These are phyloP conservation scores for Leptoclinus maculatus DNA, from an alignment of 2,797 vertebrate genomes.

Conservation along the genomic window DNA sequence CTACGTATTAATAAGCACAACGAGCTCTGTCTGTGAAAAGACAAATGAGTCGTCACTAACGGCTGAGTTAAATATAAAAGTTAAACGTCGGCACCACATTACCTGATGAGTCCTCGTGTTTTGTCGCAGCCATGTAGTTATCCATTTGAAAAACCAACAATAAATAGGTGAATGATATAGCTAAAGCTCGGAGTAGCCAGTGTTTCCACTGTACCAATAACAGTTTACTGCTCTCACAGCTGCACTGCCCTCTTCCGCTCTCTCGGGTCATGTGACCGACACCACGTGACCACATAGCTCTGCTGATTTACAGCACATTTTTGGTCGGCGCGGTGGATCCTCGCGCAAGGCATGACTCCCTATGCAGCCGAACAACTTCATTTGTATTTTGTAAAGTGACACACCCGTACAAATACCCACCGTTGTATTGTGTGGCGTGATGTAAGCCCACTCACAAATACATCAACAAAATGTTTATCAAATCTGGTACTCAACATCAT, in stretches of 20 bases:
- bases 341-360: not conserved
- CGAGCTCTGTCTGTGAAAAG: not conserved
- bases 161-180: not conserved
- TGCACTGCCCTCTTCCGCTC: conserved; percentile 30
- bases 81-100: conserved; percentile 23
- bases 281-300: conserved; percentile 45
- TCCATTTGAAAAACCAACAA: conserved; percentile 13
- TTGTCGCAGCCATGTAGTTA: conserved; percentile 69
- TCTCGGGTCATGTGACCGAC: conserved; percentile 67
- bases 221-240: not conserved
- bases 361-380: not conserved
- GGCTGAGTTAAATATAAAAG: not conserved
- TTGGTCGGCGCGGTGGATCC: not conserved
- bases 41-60: not conserved
- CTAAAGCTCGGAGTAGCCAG: not conserved
- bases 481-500: not conserved
- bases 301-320: not conserved
- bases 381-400: not conserved
- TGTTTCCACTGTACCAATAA: not conserved
- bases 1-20: not conserved
- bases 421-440: too few species aligned
- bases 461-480: not conserved
- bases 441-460: not conserved
- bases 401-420: not conserved
- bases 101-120: conserved; percentile 55